Base-by-base conservation (phyloP, 2,113 vertebrate genomes). In the Sclerurus mexicanus region DNA sequence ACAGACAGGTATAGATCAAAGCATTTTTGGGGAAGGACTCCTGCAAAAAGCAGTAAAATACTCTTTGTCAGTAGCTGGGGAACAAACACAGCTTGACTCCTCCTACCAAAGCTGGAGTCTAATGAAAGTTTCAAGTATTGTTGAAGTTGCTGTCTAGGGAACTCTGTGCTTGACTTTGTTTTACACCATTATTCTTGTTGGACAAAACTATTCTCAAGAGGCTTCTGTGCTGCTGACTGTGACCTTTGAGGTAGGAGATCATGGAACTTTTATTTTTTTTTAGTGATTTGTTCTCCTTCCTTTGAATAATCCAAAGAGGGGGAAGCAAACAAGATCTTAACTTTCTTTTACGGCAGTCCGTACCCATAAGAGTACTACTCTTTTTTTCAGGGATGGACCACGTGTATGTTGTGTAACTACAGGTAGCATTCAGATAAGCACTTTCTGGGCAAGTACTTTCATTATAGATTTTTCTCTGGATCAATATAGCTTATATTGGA, bases 151-250 rank as follows among this genome's bases (percentile, higher is more conserved):
- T 91, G 78, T 76, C 66, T 79, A 22, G 76, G 47, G 42, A 84
- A 25, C 82, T 73, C 50, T 82, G 20, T 73, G 58, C 75, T 93
- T 93, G 87, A 92, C 73, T 71, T 77, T 89, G 67, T 91, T 95
- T 76, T 77, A 68, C 9, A 11, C 30, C 20, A 20, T 89, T 91
- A 79, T 80, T 88, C 66, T 80, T 78, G 84, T 46, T 76, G 74
- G 66, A 89, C 85, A 90, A 68, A 85, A 64, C 81, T 75, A 7
- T 74, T 87, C 85, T 93, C 85, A 75, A 87, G 89, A 85, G 78
- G 64, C 50, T 85, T 94, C 60, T 82, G 60, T 82, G 73, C 76
- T 18, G 4, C 69, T 75, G 53, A 16, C 63, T 86, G 44, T 74
- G 74, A 91, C 62, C 76, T 58, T 87, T 80, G 71, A 71, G 64